phyloP scores from a whole-genome alignment of 1,140 invertebrate genomes.

The Aphelenchoides avenae region DNA sequence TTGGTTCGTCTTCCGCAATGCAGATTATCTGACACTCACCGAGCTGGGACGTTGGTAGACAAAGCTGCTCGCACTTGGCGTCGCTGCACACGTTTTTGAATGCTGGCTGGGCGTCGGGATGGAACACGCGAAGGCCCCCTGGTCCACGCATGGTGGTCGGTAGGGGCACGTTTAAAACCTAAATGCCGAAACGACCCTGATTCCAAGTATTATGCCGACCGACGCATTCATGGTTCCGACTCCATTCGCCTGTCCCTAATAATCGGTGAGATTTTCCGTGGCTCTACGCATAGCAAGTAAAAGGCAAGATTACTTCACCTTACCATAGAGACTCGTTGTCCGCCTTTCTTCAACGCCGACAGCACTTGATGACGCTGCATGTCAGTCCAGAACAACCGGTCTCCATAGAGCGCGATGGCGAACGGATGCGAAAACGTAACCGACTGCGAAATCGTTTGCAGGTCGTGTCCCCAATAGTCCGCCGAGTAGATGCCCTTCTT shows the following conservation, averaged over 20 bases:
- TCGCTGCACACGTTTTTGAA: constrained; percentile 47
- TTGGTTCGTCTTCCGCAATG: too few relatives aligned
- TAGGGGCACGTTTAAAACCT: constrained; percentile 57
- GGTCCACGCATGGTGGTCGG: constrained; percentile 68
- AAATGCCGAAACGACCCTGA: too few relatives aligned
- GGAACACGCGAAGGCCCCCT: constrained; percentile 75
- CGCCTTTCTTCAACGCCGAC: too few relatives aligned
- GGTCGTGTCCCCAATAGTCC: constrained; percentile 45
- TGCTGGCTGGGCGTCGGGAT: constrained; percentile 60
- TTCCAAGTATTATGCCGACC: too few relatives aligned
- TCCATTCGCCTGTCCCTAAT: background rate
- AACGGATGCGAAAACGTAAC: constrained; percentile 62
- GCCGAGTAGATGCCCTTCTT: constrained; percentile 30
- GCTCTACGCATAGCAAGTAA: constrained; percentile 91
- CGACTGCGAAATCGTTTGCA: constrained; percentile 59
- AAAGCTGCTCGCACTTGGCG: constrained; percentile 78
- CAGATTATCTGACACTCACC: too few relatives aligned
- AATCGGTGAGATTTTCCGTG: constrained; percentile 18
- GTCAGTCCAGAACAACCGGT: constrained; percentile 92
- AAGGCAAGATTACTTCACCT: too few relatives aligned
- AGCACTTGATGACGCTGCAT: constrained; percentile 87
- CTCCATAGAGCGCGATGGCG: constrained; percentile 65
- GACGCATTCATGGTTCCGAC: too few relatives aligned
- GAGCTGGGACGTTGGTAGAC: too few relatives aligned
- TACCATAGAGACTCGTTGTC: too few relatives aligned